A percentile compares a stretch with the other conserved stretches of the same genome.
Conservation (phyloP, 2,888 invertebrate species). For the Mimachlamys varia region DNA sequence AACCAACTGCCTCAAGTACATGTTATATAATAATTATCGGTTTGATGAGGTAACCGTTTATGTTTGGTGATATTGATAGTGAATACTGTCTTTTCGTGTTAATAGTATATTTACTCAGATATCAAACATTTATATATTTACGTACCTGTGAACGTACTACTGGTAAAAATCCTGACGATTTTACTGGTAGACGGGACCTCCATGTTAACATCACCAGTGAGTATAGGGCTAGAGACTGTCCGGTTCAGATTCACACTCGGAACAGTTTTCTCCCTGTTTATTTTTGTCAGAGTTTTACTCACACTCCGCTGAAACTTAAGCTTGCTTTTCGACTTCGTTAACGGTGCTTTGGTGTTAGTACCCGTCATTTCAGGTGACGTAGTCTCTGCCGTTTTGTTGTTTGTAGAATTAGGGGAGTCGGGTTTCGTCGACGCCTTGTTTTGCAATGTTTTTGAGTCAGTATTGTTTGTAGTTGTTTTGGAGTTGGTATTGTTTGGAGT, state of each 20-base stretch:
- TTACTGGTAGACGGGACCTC: slow-evolving; percentile 68
- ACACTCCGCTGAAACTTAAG: background rate
- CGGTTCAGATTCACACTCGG: background rate
- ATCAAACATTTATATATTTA: slow-evolving; percentile 62
- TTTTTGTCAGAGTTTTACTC: background rate
- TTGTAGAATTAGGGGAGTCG: background rate
- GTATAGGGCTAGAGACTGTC: background rate
- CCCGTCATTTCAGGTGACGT: background rate
- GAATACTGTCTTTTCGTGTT: no score
- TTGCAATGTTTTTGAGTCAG: background rate
- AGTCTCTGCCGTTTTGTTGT: background rate
- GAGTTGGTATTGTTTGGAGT: background rate
- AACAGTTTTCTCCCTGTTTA: background rate
- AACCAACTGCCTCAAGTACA: no score
- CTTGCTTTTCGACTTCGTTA: background rate
- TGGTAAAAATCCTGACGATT: slow-evolving; percentile 75
- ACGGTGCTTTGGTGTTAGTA: background rate
- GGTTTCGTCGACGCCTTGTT: background rate
- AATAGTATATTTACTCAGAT: no score
- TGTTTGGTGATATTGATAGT: no score
- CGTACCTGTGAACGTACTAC: slow-evolving; percentile 76
- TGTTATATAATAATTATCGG: no score
- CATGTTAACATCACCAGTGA: slow-evolving; percentile 59
- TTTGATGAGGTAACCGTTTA: no score
- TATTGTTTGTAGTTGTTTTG: background rate